Percentiles rank a stretch among this genome's conserved stretches.
Evolutionary conservation across 2,797 vertebrate species (phyloP).

Genomic region (Pristis pectinata): DNA sequence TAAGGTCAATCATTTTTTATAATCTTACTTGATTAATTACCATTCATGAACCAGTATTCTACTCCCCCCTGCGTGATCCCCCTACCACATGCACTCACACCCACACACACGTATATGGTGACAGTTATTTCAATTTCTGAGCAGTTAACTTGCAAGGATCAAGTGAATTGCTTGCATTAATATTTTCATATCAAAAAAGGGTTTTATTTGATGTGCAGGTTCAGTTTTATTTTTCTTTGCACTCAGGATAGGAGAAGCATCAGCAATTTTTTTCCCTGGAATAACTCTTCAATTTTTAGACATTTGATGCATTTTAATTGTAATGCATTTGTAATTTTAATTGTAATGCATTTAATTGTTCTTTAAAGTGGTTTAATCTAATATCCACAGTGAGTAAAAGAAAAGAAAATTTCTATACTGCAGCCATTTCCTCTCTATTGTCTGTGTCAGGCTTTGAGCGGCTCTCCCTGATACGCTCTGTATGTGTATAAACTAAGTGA

Average conservation of each 20-base stretch:
- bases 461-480: background rate
- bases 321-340: background rate
- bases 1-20: background rate
- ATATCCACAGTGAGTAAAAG: background rate
- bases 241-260: background rate
- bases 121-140: background rate
- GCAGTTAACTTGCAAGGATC: background rate
- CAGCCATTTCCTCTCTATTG: background rate
- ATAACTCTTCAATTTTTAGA: background rate
- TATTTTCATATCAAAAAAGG: background rate
- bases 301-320: background rate
- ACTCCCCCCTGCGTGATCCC: background rate
- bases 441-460: background rate
- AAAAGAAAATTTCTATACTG: background rate
- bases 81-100: background rate
- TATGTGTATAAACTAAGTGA: background rate
- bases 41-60: background rate
- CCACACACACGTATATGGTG: background rate
- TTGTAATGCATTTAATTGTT: too few species aligned
- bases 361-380: background rate
- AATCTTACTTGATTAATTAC: background rate
- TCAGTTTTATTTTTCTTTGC: background rate
- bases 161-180: background rate
- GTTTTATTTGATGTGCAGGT: background rate
- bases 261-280: background rate